These are phyloP conservation scores for Leucoraja ocellata DNA, from an alignment of 2,797 vertebrate species.

Conservation along the genomic window DNA sequence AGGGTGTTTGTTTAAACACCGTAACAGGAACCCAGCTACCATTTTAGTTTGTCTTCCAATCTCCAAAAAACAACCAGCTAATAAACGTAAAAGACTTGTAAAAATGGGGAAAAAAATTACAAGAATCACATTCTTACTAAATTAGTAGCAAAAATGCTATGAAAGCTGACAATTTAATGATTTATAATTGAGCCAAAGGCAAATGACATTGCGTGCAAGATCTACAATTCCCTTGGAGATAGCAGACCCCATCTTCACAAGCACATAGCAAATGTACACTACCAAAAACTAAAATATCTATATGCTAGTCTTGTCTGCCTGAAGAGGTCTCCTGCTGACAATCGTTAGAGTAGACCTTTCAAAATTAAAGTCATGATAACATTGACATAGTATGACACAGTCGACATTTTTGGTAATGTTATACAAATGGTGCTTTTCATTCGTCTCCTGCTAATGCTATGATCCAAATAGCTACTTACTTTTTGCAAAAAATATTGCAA, in stretches of 20 bases:
- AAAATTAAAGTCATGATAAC: not conserved
- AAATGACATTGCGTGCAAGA: not conserved
- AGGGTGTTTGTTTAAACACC: not conserved
- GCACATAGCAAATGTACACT: not conserved
- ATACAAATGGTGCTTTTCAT: not conserved
- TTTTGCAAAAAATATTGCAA: not conserved
- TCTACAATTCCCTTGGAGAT: not conserved
- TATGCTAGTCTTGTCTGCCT: not conserved
- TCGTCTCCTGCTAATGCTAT: not conserved
- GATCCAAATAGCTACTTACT: not conserved
- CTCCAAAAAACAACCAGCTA: not conserved
- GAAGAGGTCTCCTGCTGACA: not conserved
- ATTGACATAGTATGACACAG: no score
- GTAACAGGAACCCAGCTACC: not conserved
- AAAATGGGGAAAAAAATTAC: not conserved
- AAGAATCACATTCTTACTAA: not conserved
- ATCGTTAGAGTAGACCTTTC: not conserved
- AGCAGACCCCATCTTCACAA: not conserved
- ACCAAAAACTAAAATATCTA: conserved; percentile 9
- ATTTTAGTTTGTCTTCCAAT: not conserved
- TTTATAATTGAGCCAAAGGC: not conserved
- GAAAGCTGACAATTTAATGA: not conserved
- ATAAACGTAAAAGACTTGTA: not conserved
- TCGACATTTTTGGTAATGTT: not conserved
- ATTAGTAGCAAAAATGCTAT: not conserved